Evolutionary conservation across 2,888 invertebrate genomes (phyloP).

Genomic region (Callinectes sapidus): DNA sequence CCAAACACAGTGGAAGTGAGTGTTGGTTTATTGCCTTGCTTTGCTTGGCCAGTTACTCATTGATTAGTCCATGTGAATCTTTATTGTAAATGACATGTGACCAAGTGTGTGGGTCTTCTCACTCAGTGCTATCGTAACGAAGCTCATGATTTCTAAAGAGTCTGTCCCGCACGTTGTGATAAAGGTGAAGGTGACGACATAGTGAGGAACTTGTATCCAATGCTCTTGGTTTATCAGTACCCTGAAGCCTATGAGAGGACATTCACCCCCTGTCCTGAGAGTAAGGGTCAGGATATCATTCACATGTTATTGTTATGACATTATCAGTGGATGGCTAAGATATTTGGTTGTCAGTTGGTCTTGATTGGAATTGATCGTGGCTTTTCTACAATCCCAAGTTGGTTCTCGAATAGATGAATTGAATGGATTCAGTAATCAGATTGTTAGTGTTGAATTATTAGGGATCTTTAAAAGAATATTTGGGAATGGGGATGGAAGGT

Average conservation of each 20-base stretch:
- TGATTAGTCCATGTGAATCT: no score
- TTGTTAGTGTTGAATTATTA: no score
- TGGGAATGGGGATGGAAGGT: no score
- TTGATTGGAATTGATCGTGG: not conserved
- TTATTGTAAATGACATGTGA: not conserved
- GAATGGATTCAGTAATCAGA: no score
- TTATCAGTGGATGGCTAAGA: not conserved
- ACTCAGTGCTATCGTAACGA: not conserved
- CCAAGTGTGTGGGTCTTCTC: not conserved
- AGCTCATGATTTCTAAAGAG: not conserved
- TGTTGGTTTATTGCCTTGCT: no score
- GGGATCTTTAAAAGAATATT: no score
- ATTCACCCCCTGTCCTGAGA: not conserved
- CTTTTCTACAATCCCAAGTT: not conserved
- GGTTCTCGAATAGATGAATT: not conserved
- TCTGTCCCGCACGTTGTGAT: not conserved
- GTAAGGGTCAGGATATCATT: not conserved
- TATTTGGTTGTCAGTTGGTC: not conserved
- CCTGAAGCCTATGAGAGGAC: slow-evolving; percentile 17
- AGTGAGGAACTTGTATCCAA: not conserved
- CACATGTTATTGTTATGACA: not conserved
- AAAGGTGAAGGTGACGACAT: not conserved
- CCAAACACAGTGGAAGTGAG: no score
- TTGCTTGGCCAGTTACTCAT: no score
- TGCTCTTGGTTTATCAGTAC: not conserved